These are phyloP conservation scores for Druon quercuslanigerum DNA, from an alignment of 1,140 invertebrate species.

Conservation along the genomic window DNA sequence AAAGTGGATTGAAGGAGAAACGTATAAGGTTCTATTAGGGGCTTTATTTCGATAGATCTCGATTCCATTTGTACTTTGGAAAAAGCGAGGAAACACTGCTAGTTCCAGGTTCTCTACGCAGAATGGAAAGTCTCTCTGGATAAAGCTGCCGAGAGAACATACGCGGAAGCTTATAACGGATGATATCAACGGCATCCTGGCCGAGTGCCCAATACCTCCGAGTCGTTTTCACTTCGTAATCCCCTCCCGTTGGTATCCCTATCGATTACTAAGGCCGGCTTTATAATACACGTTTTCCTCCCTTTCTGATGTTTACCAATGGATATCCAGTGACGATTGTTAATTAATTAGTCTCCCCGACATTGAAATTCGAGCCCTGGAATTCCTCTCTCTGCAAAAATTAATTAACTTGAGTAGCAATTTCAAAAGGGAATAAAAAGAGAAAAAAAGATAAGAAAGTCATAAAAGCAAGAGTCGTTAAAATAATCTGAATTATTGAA, in stretches of 20 bases:
- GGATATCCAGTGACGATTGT: background rate
- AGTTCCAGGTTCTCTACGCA: background rate
- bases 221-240: slow-evolving; percentile 55
- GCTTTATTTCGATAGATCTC: background rate
- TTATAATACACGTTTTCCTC: slow-evolving; percentile 18
- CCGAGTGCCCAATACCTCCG: slow-evolving; percentile 45
- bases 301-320: background rate
- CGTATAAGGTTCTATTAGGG: background rate
- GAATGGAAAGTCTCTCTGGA: slow-evolving; percentile 28
- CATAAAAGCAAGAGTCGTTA: background rate
- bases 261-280: slow-evolving; percentile 38
- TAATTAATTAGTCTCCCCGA: slow-evolving; percentile 12
- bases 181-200: slow-evolving; percentile 49
- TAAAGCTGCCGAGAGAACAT: slow-evolving; percentile 32
- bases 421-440: background rate
- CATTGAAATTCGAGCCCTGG: background rate
- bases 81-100: slow-evolving; percentile 6
- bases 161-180: slow-evolving; percentile 45
- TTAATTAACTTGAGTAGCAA: background rate
- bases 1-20: background rate
- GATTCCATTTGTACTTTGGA: background rate
- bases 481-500: slow-evolving; percentile 16
- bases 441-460: background rate
- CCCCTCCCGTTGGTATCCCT: slow-evolving; percentile 47
- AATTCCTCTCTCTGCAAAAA: background rate